Evolutionary conservation across 2,888 invertebrate species (phyloP), one percentile per base, ranked within the genome.

Genomic region (Phengaris alcon): DNA sequence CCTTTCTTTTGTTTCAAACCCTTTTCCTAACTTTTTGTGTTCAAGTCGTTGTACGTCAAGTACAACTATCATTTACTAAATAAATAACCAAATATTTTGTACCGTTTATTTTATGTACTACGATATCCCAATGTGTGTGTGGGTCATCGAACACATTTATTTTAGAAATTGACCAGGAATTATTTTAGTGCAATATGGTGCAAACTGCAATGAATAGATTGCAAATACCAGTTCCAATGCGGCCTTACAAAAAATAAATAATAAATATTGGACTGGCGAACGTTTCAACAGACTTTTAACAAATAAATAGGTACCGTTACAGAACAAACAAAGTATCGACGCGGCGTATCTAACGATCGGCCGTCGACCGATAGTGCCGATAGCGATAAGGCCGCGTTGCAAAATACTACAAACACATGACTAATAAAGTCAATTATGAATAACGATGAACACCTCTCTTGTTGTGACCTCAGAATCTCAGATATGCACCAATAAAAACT

Each of bases 311-410:
- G 80, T 77, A 78, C 78, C 79, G 79, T 80, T 79, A 80, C 78
- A 81, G 77, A 78, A 77, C 78, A 77, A 76, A 75, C 76, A 78
- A 74, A 46, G 75, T 64, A 77, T 74, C 78, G 81, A 79, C 81
- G 79, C 80, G 51, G 59, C 74, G 73, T 77, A 76, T 78, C 75
- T 77, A 79, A 79, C 80, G 79, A 82, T 82, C 80, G 81, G 80
- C 81, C 83, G 80, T 75, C 80, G 83, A 81, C 84, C 83, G 84
- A 83, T 83, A 84, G 77, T 81, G 82, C 22, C 59, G 70, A 72
- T 54, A 54, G 13, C 3, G 12, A 13, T 8, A 70, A 51, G 13
- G 12, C 44, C 12, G 54, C 22, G 22, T 74, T 74, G 74, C 74
- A 22, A 74, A 74, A 74, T 52, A 44, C 35, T 64, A 48, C 48